These are phyloP conservation scores for Lasioglossum vierecki DNA, from an alignment of 2,888 invertebrate species.

Conservation along the genomic window DNA sequence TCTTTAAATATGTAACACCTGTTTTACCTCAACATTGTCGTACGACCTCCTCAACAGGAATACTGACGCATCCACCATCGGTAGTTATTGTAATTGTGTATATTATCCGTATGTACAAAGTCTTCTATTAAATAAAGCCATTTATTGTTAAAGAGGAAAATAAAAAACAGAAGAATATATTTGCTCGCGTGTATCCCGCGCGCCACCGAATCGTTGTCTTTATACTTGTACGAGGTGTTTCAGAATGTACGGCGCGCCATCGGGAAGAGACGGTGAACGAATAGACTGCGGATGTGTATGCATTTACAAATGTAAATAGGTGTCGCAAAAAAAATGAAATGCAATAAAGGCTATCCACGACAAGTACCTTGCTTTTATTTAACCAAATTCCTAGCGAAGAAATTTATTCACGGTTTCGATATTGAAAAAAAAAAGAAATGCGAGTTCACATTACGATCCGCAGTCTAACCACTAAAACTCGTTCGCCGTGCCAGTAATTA, in stretches of 20 bases:
- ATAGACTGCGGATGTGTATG: background rate
- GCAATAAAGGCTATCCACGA: background rate
- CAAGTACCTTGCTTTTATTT: background rate
- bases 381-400: background rate
- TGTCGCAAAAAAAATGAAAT: background rate
- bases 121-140: constrained; percentile 13
- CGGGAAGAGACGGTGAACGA: background rate
- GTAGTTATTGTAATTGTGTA: constrained; percentile 19
- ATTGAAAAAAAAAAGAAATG: too few species aligned
- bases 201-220: constrained; percentile 12
- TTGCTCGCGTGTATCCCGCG: background rate
- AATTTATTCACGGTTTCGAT: too few species aligned
- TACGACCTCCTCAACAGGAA: background rate
- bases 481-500: background rate
- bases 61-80: constrained; percentile 3
- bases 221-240: background rate
- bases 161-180: background rate
- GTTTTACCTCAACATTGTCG: constrained; percentile 10
- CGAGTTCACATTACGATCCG: background rate
- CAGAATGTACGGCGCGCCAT: background rate
- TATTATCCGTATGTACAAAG: constrained; percentile 17
- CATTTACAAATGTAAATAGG: background rate
- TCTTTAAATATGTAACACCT: constrained; percentile 17
- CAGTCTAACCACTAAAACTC: background rate
- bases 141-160: constrained; percentile 2